Evolutionary conservation across 37 sponge, comb jelly and placozoan genomes (phyloP).

Genomic region (Oopsacas minuta): DNA sequence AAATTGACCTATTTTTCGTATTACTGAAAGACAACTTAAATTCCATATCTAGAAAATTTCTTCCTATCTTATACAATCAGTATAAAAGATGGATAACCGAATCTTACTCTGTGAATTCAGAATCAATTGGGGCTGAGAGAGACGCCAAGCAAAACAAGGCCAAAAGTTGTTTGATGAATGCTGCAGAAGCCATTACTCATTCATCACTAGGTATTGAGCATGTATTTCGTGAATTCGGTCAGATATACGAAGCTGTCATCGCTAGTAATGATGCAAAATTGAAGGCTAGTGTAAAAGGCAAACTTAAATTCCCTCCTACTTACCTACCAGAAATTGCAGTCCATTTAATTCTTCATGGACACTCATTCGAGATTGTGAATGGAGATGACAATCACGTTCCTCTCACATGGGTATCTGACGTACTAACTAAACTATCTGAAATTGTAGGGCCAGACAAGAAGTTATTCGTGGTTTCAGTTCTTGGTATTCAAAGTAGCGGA

Average conservation of each 20-base stretch:
- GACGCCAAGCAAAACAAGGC: neutral
- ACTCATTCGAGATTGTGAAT: conserved; percentile 30
- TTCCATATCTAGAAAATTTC: neutral
- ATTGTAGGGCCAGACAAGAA: neutral
- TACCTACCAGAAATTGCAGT: conserved; percentile 19
- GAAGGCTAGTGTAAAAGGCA: neutral
- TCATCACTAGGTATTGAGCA: conserved; percentile 26
- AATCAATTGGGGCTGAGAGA: neutral
- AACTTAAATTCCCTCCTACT: neutral
- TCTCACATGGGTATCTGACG: conserved; percentile 25
- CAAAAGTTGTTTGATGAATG: neutral
- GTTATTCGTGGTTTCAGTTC: conserved; percentile 19
- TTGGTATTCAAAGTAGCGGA: conserved; percentile 28
- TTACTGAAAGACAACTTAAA: neutral
- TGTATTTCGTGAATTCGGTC: conserved; percentile 21
- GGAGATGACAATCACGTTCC: conserved; percentile 38
- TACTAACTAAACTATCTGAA: neutral
- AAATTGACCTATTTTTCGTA: neutral
- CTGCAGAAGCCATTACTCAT: neutral
- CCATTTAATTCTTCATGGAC: conserved; percentile 22
- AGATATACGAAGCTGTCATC: conserved; percentile 5
- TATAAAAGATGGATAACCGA: neutral
- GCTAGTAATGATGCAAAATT: neutral
- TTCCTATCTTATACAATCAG: neutral
- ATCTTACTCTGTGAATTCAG: neutral